Evolutionary conservation across 2,797 vertebrate genomes (phyloP), one percentile per base, ranked within the genome.

Genomic region (Eulemur coronatus): DNA sequence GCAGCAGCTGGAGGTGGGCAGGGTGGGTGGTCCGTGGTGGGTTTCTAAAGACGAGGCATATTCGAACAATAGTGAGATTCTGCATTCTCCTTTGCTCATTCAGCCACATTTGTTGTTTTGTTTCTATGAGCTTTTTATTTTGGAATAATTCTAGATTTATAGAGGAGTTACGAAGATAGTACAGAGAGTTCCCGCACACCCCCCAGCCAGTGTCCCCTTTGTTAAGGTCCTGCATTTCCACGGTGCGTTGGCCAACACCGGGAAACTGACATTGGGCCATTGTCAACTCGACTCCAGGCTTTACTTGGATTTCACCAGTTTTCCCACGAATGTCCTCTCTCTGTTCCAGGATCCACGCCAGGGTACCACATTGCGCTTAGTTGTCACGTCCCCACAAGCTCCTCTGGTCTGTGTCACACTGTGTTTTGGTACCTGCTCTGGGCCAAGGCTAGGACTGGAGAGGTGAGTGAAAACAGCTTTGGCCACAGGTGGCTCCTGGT

Each of bases 151-250:
- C 80, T n/a, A 50, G 72, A 61, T 81, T 50, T 35, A 4, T 7
- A 67, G 86, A 55, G 43, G 28, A 65, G 14, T 35, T 65, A 24
- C 20, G 0, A 33, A 75, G 67, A 48, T 4, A 2, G 46, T 6
- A 8, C 35, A 35, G 63, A 46, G 65, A 8, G 30, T 13, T 33
- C 46, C 35, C 1, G 0, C 1, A 2, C 0, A 0, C 28, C 28
- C 30, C 70, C 24, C 2, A 5, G 13, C 69, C 0, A 0, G 28
- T 4, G 57, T 63, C 20, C 38, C 41, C 35, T 17, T 1, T 1
- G 41, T 28, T 15, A 59, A 20, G 1, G 0, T 7, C 4, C 2
- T 4, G 6, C 7, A 1, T 46, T 8, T 5, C 30, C 0, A 1
- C 0, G 10, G 20, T 1, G 13, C 24, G 0, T 82, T 1, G 4